A percentile compares a stretch with the other conserved stretches of the same genome.
Conservation (phyloP, 2,113 vertebrate genomes). For the Euleptes europaea region DNA sequence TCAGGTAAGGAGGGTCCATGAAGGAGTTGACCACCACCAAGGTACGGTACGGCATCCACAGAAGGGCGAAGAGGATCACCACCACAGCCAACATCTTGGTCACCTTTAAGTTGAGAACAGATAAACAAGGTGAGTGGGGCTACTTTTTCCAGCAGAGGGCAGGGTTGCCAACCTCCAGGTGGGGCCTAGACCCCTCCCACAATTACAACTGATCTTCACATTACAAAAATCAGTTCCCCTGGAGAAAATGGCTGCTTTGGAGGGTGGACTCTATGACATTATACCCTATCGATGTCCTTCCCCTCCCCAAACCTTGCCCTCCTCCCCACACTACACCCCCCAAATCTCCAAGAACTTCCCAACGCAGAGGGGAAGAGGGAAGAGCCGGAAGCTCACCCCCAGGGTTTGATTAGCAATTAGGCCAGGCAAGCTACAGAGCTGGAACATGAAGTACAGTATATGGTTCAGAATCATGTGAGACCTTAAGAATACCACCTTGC, state of each 20-base stretch:
- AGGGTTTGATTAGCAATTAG: background rate
- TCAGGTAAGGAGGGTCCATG: conserved; percentile 81
- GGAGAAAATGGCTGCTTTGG: no score
- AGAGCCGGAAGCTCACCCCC: background rate
- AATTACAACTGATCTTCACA: no score
- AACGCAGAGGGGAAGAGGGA: background rate
- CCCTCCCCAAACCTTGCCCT: no score
- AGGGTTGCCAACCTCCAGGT: no score
- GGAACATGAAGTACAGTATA: background rate
- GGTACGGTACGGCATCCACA: conserved; percentile 86
- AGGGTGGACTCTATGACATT: no score
- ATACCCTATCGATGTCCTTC: no score
- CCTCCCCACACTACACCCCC: no score
- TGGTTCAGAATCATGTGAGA: background rate
- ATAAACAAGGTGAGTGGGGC: background rate
- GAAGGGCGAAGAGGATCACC: conserved; percentile 82
- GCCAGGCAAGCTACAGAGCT: background rate
- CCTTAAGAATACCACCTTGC: background rate
- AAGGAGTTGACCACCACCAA: conserved; percentile 89
- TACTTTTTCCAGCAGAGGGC: background rate
- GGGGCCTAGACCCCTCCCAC: no score
- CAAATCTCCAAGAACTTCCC: no score
- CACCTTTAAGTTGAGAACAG: conserved; percentile 67
- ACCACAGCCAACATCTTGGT: conserved; percentile 89
- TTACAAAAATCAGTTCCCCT: no score